A percentile compares a stretch with the other conserved stretches of the same genome.
Evolutionary conservation across 2,113 vertebrate species (phyloP).

Genomic region (Malurus cyaneus): DNA sequence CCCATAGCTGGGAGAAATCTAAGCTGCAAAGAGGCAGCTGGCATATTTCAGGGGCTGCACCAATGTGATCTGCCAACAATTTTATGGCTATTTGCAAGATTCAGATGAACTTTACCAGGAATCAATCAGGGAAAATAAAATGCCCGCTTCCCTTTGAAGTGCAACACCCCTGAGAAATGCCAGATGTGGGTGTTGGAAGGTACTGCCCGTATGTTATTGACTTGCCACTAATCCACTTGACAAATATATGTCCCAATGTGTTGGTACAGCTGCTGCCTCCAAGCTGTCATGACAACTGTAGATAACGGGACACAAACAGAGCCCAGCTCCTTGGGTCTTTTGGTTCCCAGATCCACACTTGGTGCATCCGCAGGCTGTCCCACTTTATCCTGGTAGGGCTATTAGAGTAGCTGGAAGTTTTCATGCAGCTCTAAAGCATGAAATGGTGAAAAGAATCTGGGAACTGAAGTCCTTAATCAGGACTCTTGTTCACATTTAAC

Average conservation of each 20-base stretch:
- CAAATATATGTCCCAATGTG: background rate
- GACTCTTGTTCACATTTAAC: background rate
- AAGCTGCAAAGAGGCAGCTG: conserved; percentile 21
- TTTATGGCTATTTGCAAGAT: conserved; percentile 11
- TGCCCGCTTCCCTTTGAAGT: background rate
- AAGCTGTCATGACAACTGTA: background rate
- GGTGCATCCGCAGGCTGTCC: background rate
- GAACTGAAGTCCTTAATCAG: background rate
- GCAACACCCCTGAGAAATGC: conserved; percentile 11
- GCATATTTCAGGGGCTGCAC: conserved; percentile 4
- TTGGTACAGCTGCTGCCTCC: conserved; percentile 1
- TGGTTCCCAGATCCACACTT: background rate
- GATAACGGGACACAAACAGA: background rate
- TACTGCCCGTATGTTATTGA: background rate
- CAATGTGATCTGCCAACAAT: background rate
- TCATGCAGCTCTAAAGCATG: background rate
- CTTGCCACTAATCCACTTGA: background rate
- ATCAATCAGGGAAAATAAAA: conserved; percentile 10
- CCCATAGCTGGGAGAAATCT: conserved; percentile 11
- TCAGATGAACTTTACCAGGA: background rate
- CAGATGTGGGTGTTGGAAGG: conserved; percentile 27
- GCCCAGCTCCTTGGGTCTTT: background rate
- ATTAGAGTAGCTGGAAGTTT: background rate
- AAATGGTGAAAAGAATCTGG: background rate
- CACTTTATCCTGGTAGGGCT: background rate